A percentile compares a stretch with the other conserved stretches of the same genome.
These are phyloP conservation scores for Poeciliopsis gracilis DNA, from an alignment of 2,797 vertebrate genomes.

Conservation along the genomic window DNA sequence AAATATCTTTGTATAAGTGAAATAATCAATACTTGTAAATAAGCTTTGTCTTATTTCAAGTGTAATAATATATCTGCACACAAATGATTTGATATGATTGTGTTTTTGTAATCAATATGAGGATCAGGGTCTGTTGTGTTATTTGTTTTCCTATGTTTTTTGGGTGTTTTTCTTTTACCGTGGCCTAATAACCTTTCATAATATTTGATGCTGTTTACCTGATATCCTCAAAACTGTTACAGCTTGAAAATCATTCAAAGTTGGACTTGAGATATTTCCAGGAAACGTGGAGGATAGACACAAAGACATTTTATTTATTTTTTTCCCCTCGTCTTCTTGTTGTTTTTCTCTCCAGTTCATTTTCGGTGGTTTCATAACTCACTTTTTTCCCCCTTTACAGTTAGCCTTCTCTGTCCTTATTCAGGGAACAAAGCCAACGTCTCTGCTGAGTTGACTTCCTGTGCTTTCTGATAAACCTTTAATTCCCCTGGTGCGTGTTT, in stretches of 20 bases:
- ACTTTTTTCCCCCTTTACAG: conserved; percentile 26
- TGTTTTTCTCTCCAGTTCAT: conserved; percentile 12
- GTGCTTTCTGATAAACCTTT: conserved; percentile 75
- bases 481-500: conserved; percentile 74
- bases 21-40: too few species aligned
- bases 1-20: too few species aligned
- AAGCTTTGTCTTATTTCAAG: too few species aligned
- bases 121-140: conserved; percentile 64
- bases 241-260: conserved; percentile 29
- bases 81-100: too few species aligned
- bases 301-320: conserved; percentile 8
- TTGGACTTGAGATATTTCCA: conserved; percentile 22
- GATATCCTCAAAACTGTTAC: conserved; percentile 13
- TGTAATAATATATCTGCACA: too few species aligned
- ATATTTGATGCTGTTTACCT: conserved; percentile 26
- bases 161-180: conserved; percentile 14
- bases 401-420: conserved; percentile 45
- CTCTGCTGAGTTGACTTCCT: conserved; percentile 56
- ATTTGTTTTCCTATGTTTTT: conserved; percentile 40
- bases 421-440: conserved; percentile 55
- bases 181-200: conserved; percentile 36
- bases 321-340: conserved; percentile 5
- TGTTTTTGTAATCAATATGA: neutral
- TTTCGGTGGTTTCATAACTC: conserved; percentile 43
- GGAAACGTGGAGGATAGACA: conserved; percentile 10